Evolutionary conservation across 1,140 invertebrate species (phyloP), one percentile per base, ranked within the genome.

Genomic region (Chironomus striatipennis): DNA sequence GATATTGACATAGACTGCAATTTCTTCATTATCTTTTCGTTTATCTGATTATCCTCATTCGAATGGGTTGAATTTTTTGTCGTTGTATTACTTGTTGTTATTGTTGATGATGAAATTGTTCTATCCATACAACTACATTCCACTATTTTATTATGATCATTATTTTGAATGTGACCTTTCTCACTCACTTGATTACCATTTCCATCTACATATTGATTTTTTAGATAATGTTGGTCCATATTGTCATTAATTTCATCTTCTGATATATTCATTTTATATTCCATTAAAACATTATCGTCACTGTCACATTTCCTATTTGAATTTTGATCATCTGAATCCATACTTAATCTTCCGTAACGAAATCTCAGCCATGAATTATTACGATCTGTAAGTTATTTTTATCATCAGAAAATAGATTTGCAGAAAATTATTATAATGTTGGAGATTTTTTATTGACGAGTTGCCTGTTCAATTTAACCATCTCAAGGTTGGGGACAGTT

Each of bases 261-360:
- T n/a, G n/a, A 57, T 57, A 57, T 57, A n/a, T n/a, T 12, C 4
- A 57, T n/a, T n/a, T 57, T 57, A 57, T n/a, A 20, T 70, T 70
- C 65, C 17, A 20, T 9, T 70, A 70, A 70, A 18, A 18, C 9
- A 70, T 21, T 70, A 21, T 70, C 65, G 10, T 21, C 65, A 21
- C 9, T 21, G 65, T 20, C 18, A 70, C n/a, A 20, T 7, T 18
- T 70, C 20, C 18, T 70, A 18, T 18, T 73, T 34, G 73, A 70
- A 74, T 78, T 79, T 76, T 75, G 77, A 79, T 82, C 81, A 77
- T 76, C 74, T n/a, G 74, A 76, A 75, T 81, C 80, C 73, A 79
- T 79, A 74, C 80, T 82, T 8, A 82, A 77, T 47, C 81, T 77
- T 2, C 81, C 81, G 73, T 82, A 82, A 43, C 65, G 65, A 70